Conservation (phyloP, 1,140 invertebrate species). For the Dysdera silvatica region DNA sequence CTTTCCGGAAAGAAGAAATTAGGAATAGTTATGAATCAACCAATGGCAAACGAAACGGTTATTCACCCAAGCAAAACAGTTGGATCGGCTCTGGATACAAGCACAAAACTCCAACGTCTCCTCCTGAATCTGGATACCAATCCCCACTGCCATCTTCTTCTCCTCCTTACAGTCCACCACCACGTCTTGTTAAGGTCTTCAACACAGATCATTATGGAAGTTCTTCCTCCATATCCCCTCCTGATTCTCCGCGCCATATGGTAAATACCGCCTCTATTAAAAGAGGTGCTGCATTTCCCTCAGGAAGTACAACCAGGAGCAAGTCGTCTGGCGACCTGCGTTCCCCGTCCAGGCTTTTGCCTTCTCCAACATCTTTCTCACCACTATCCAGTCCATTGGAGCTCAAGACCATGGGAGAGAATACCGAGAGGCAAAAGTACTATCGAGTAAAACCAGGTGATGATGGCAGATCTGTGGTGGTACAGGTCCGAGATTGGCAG, state of each 20-base stretch:
- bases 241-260: constrained; percentile 17
- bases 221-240: constrained; percentile 20
- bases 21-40: no score
- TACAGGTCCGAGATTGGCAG: constrained; percentile 23
- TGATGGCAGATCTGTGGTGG: constrained; percentile 21
- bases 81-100: constrained; percentile 13
- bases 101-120: constrained; percentile 23
- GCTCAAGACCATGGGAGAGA: constrained; percentile 18
- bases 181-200: constrained; percentile 15
- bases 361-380: constrained; percentile 11
- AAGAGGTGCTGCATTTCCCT: constrained; percentile 15
- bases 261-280: constrained; percentile 9
- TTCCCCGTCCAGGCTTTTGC: background rate
- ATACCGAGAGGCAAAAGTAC: constrained; percentile 11
- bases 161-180: constrained; percentile 22
- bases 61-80: background rate
- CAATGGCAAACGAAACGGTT: no score
- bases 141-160: constrained; percentile 25
- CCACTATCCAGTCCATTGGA: constrained; percentile 21
- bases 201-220: constrained; percentile 24
- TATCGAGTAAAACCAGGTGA: constrained; percentile 25
- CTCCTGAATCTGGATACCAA: constrained; percentile 25
- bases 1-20: no score
- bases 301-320: constrained; percentile 15
- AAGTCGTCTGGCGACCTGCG: constrained; percentile 19